Evolutionary conservation across 1,140 invertebrate species (phyloP).

Genomic region (Drosophila azteca): DNA sequence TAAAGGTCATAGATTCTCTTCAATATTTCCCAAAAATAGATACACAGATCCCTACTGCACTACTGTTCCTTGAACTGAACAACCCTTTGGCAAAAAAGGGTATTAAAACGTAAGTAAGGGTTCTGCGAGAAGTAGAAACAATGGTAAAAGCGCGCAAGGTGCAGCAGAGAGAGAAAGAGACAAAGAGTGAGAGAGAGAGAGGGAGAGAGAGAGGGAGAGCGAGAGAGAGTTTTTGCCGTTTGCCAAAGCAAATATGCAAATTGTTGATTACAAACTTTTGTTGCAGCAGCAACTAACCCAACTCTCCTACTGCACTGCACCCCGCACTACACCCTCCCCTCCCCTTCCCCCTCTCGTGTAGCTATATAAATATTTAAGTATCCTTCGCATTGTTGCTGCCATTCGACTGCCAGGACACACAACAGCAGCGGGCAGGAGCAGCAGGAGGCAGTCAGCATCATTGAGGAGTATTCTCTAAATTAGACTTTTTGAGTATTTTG

Average conservation of each 20-base stretch:
- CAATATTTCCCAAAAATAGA: no score
- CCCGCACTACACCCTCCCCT: no score
- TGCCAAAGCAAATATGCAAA: slow-evolving; percentile 83
- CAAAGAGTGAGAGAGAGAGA: slow-evolving; percentile 49
- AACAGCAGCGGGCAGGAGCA: not conserved
- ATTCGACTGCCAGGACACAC: slow-evolving; percentile 19
- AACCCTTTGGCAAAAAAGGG: not conserved
- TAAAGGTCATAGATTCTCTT: no score
- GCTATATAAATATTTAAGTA: slow-evolving; percentile 81
- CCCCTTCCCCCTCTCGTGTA: slow-evolving; percentile 15
- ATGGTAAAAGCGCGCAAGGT: slow-evolving; percentile 65
- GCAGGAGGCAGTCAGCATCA: not conserved
- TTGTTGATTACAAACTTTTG: slow-evolving; percentile 82
- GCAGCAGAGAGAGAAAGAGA: slow-evolving; percentile 50
- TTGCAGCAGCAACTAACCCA: slow-evolving; percentile 34
- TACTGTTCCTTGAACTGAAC: no score
- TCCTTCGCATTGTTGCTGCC: slow-evolving; percentile 64
- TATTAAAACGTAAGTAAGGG: slow-evolving; percentile 40
- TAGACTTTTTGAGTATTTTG: slow-evolving; percentile 81
- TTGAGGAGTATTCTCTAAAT: slow-evolving; percentile 70
- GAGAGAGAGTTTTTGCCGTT: slow-evolving; percentile 59
- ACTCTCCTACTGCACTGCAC: not conserved
- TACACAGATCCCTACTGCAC: no score
- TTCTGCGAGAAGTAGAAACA: slow-evolving; percentile 37
- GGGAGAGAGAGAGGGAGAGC: slow-evolving; percentile 33